Conservation (phyloP, 1,140 invertebrate species). For the Stegodyphus mimosarum region DNA sequence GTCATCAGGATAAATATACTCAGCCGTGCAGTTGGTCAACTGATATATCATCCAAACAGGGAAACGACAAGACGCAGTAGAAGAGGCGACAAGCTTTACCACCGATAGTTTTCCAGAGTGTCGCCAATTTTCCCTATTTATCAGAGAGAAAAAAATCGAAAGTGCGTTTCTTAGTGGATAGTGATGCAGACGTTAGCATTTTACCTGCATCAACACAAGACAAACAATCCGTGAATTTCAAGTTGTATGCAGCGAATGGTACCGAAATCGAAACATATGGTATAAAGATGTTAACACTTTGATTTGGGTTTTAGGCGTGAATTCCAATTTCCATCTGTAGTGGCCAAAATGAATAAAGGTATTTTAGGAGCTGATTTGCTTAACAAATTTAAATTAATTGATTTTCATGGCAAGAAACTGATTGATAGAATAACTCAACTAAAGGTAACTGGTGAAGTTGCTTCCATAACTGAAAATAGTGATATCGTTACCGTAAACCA, state of each 20-base stretch:
- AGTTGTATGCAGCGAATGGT: constrained; percentile 29
- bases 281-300: constrained; percentile 7
- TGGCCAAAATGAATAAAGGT: constrained; percentile 17
- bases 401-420: not conserved
- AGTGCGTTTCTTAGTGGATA: constrained; percentile 10
- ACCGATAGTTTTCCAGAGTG: not conserved
- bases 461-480: not conserved
- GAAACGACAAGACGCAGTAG: not conserved
- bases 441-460: not conserved
- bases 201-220: not conserved
- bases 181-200: constrained; percentile 24
- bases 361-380: constrained; percentile 32
- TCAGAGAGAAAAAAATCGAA: not conserved
- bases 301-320: constrained; percentile 8
- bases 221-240: not conserved
- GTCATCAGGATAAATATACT: not conserved
- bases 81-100: not conserved
- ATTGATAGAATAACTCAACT: constrained; percentile 7
- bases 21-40: not conserved
- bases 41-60: not conserved
- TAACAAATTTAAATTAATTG: constrained; percentile 22
- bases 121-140: not conserved
- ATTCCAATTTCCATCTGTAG: constrained; percentile 4
- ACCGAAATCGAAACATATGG: constrained; percentile 9
- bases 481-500: not conserved